Conservation (phyloP, 2,888 invertebrate species). For the Lepidonotus clava region DNA sequence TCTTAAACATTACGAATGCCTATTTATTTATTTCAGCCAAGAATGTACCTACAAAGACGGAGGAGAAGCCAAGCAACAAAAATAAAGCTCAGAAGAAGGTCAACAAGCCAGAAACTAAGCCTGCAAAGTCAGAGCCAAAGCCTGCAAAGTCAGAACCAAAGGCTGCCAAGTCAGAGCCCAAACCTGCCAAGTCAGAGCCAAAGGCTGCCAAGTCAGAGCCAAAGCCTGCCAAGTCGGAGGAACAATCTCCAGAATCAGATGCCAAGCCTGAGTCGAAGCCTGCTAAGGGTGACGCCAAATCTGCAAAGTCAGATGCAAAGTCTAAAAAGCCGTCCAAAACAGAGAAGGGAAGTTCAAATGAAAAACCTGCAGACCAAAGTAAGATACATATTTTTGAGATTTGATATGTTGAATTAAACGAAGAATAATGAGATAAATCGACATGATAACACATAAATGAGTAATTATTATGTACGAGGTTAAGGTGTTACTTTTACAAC, state of each 20-base stretch:
- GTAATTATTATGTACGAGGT: no score
- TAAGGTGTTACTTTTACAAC: no score
- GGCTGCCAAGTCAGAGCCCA: conserved; percentile 9
- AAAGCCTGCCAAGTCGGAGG: conserved; percentile 72
- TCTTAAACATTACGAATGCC: no score
- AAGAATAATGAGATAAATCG: no score
- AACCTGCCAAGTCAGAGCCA: background rate
- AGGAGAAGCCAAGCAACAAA: background rate
- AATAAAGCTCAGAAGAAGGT: no score
- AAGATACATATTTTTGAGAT: no score
- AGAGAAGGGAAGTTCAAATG: background rate
- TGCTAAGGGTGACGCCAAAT: background rate
- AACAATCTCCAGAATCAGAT: conserved; percentile 61
- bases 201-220: conserved; percentile 67
- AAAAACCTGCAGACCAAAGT: no score
- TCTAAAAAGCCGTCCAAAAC: conserved; percentile 21
- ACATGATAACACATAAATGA: no score
- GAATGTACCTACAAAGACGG: background rate
- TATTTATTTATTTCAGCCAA: background rate
- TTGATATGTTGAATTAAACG: no score
- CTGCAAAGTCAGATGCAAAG: conserved; percentile 4
- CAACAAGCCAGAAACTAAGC: background rate
- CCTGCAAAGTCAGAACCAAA: conserved; percentile 40
- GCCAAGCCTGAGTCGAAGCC: background rate
- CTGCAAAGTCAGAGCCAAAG: conserved; percentile 37